A percentile compares a stretch with the other conserved stretches of the same genome.
These are phyloP conservation scores for Ondatra zibethicus DNA, from an alignment of 2,113 vertebrate genomes.

Conservation along the genomic window DNA sequence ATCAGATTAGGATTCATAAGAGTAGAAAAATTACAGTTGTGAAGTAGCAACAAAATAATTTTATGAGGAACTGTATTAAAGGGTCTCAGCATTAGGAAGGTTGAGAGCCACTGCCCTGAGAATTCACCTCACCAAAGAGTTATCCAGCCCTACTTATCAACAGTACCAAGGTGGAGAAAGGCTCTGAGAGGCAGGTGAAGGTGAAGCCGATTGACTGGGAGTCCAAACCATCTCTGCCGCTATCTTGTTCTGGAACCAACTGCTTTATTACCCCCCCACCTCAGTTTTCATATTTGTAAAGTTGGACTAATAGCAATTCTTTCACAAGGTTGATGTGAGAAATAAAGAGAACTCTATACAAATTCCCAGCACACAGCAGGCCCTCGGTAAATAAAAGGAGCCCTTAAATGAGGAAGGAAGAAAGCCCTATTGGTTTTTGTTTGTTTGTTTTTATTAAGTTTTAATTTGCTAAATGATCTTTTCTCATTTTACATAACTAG, in stretches of 20 bases:
- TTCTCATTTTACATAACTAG: too few species aligned
- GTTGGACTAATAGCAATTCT: neutral
- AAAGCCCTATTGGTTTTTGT: neutral
- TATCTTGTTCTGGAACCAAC: neutral
- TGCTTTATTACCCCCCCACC: neutral
- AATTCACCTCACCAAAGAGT: neutral
- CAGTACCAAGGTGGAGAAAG: neutral
- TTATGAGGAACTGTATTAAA: neutral
- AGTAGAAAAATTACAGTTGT: neutral
- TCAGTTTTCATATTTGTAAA: neutral
- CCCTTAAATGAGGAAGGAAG: neutral
- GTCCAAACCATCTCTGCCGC: neutral
- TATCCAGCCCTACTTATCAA: neutral
- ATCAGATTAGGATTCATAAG: neutral
- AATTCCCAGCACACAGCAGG: neutral
- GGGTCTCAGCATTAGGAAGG: neutral
- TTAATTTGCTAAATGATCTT: too few species aligned
- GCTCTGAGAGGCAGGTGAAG: neutral
- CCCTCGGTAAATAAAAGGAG: neutral
- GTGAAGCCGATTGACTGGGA: neutral
- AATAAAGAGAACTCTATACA: neutral
- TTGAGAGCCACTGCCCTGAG: neutral
- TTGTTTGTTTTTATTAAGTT: too few species aligned
- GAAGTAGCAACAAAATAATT: neutral
- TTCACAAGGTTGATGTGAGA: neutral